Conservation (phyloP, 2,113 vertebrate species). For the Nannobrachium achirus region DNA sequence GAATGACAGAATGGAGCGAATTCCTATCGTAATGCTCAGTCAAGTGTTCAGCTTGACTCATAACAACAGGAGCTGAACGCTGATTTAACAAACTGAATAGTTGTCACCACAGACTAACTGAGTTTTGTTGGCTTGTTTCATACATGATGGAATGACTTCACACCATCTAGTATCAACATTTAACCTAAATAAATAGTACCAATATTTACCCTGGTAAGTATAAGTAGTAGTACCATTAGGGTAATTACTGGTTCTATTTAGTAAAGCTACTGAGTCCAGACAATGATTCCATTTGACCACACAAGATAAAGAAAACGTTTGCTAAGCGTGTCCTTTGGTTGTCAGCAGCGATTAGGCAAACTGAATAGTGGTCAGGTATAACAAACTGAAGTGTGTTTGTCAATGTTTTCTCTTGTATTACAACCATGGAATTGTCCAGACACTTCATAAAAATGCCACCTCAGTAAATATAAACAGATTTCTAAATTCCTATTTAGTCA, state of each 20-base stretch:
- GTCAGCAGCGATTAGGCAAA: too few relatives aligned
- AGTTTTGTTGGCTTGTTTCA: constrained; percentile 39
- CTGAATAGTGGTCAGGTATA: too few relatives aligned
- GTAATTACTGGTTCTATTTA: too few relatives aligned
- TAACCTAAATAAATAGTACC: constrained; percentile 52
- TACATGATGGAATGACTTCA: constrained; percentile 33
- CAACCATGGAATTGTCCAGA: too few relatives aligned
- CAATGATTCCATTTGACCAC: too few relatives aligned
- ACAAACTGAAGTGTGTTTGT: too few relatives aligned
- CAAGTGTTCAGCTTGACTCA: constrained; percentile 72
- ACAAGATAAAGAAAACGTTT: too few relatives aligned
- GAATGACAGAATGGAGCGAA: constrained; percentile 64
- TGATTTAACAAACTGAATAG: constrained; percentile 72
- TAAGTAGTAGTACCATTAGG: neutral
- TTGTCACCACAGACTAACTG: constrained; percentile 54
- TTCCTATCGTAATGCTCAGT: constrained; percentile 59
- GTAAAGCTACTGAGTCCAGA: too few relatives aligned
- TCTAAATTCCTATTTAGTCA: neutral
- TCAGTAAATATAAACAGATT: neutral
- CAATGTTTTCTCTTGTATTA: too few relatives aligned
- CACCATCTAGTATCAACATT: constrained; percentile 53
- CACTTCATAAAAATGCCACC: too few relatives aligned
- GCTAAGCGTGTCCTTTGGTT: too few relatives aligned
- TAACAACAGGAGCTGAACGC: constrained; percentile 63
- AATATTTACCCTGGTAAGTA: constrained; percentile 52